Evolutionary conservation across 92 coral and sea anemone genomes (phyloP).

Genomic region (Hydrozoanthus gracilis): DNA sequence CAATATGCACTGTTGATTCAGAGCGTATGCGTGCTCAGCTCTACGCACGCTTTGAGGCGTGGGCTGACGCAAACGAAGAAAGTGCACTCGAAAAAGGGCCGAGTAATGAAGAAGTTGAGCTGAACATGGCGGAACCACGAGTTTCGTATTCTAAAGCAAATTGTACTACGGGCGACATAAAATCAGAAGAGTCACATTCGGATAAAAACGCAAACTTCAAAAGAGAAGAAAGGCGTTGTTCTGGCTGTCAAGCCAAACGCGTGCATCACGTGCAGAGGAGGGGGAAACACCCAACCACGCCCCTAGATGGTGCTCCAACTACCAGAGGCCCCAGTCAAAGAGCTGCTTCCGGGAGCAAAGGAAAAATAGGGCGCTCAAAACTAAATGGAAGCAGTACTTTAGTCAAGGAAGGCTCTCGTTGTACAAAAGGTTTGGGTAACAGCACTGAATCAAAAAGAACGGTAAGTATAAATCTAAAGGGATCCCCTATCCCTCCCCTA

Average conservation of each 20-base stretch:
- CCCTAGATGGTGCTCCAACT: too few species aligned
- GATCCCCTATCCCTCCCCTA: too few species aligned
- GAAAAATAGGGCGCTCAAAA: too few species aligned
- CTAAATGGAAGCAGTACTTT: too few species aligned
- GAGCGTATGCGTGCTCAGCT: background rate
- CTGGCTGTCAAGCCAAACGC: background rate
- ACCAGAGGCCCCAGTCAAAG: too few species aligned
- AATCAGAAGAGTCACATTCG: background rate
- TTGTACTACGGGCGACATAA: background rate
- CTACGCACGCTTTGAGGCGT: background rate
- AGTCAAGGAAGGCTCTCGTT: too few species aligned
- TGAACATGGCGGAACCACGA: background rate
- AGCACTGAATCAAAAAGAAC: too few species aligned
- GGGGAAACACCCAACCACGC: too few species aligned
- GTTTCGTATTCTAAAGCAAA: background rate
- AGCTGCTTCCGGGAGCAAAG: too few species aligned
- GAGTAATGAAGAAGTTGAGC: background rate
- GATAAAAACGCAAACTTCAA: background rate
- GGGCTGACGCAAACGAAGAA: background rate
- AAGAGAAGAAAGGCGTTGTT: background rate
- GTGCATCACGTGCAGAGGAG: too few species aligned
- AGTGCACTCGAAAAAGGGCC: background rate
- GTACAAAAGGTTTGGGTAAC: too few species aligned
- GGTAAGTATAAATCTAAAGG: too few species aligned
- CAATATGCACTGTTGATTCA: background rate